Base-by-base conservation (phyloP, 2,888 invertebrate species). In the Sericinus montela region DNA sequence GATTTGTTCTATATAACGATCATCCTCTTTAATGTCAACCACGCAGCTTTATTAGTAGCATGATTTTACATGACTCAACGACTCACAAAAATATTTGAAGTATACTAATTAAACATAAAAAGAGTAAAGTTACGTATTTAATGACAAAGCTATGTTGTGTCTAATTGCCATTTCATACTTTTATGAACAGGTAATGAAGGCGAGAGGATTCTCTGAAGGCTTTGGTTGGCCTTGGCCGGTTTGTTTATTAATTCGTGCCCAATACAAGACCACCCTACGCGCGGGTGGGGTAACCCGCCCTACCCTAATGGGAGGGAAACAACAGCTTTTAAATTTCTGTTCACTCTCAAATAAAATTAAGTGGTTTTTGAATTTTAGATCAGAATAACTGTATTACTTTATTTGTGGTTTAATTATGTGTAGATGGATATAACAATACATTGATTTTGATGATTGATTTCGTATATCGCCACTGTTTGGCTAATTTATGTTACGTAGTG, bases 161-260 rank as follows among this genome's bases (percentile, higher is more conserved):
- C 25, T 25, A 6, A 25, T 5, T 8, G 8, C 25, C 32, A 11
- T 32, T 50, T 47, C 30, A 40, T 41, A 38, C 34, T 19, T 36
- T 52, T 48, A 38, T 45, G 23, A 41, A 63, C 63, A 67, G 65
- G 67, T 75, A 72, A 71, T 70, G 65, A 62, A 74, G 67, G 66
- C 67, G 72, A 76, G 72, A 76, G 72, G 75, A 74, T 75, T 67
- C 67, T 65, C 63, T 61, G 73, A 77, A 78, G 80, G 83, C 82
- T 74, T 71, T 61, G 67, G 62, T 63, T 72, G 80, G 71, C 84
- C 85, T 85, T 84, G 85, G 81, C 80, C 75, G 71, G 74, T 69
- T 79, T 81, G 82, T 82, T 85, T 81, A 86, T 85, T 85, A 85
- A 84, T 85, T 83, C 74, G 80, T 76, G 72, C 75, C 72, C 76